Percentiles rank a stretch among this genome's conserved stretches.
Conservation (phyloP, 2,113 vertebrate genomes). For the Trachemys scripta region DNA sequence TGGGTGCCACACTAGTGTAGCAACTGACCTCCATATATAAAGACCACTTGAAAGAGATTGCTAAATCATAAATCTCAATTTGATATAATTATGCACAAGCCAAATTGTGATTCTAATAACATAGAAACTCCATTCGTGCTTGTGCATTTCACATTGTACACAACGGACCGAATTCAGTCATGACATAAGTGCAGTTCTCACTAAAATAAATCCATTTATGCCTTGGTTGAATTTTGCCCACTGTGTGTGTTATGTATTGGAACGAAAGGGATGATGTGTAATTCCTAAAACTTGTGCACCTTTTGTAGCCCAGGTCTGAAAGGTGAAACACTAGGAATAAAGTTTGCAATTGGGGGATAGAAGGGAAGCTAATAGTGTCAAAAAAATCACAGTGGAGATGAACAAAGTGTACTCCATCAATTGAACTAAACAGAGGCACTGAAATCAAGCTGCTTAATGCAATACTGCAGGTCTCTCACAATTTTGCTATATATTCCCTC, state of each 20-base stretch:
- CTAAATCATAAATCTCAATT: background rate
- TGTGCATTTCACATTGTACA: background rate
- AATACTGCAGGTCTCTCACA: fast-evolving
- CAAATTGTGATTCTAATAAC: background rate
- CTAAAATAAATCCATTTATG: background rate
- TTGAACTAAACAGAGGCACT: background rate
- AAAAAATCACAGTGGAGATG: fast-evolving
- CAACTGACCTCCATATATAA: background rate
- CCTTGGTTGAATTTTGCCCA: background rate
- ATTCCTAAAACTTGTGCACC: fast-evolving
- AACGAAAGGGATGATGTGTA: background rate
- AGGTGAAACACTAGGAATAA: background rate
- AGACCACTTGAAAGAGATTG: background rate
- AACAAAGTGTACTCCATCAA: fast-evolving
- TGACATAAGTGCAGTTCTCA: background rate
- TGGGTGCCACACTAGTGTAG: background rate
- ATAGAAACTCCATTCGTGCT: background rate
- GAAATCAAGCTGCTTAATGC: background rate
- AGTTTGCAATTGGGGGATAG: fast-evolving
- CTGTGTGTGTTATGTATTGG: background rate
- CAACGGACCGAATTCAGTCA: background rate
- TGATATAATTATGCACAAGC: background rate
- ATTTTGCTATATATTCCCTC: fast-evolving
- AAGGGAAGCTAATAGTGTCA: fast-evolving
- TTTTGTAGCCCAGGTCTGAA: fast-evolving